phyloP scores from a whole-genome alignment of 2,113 vertebrate genomes.

The Pelodiscus sinensis region DNA sequence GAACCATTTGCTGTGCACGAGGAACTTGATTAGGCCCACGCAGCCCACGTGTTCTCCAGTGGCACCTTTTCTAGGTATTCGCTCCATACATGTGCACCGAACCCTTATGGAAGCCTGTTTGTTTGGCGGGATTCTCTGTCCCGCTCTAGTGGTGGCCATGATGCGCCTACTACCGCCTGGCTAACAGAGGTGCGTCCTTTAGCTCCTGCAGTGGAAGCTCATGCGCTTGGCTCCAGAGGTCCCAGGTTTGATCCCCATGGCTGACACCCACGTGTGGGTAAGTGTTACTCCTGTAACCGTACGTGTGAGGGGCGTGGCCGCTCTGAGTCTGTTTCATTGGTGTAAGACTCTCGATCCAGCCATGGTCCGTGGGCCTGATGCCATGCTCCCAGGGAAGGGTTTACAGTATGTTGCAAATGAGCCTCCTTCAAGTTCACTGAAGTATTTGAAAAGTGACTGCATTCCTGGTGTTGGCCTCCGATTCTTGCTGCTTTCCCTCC shows the following conservation, averaged over 20 bases:
- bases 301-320: neutral
- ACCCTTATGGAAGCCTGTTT: neutral
- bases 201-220: too few relatives aligned
- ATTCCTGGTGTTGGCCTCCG: neutral
- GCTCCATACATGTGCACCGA: neutral
- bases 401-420: rapidly evolving
- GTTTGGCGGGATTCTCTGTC: too few relatives aligned
- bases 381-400: neutral
- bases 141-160: too few relatives aligned
- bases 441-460: rapidly evolving
- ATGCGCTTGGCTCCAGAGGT: too few relatives aligned
- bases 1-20: rapidly evolving
- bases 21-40: rapidly evolving
- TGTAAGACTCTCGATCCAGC: neutral
- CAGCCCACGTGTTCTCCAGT: neutral
- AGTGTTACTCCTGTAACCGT: neutral
- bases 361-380: rapidly evolving
- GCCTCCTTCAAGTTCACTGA: neutral
- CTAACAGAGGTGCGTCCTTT: too few relatives aligned
- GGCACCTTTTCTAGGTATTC: neutral
- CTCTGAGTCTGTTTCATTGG: neutral
- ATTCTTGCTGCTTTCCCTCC: neutral
- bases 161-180: too few relatives aligned
- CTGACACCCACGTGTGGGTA: too few relatives aligned
- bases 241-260: too few relatives aligned